Base-by-base conservation (phyloP, 2,888 invertebrate genomes). In the Drosophila cognata region DNA sequence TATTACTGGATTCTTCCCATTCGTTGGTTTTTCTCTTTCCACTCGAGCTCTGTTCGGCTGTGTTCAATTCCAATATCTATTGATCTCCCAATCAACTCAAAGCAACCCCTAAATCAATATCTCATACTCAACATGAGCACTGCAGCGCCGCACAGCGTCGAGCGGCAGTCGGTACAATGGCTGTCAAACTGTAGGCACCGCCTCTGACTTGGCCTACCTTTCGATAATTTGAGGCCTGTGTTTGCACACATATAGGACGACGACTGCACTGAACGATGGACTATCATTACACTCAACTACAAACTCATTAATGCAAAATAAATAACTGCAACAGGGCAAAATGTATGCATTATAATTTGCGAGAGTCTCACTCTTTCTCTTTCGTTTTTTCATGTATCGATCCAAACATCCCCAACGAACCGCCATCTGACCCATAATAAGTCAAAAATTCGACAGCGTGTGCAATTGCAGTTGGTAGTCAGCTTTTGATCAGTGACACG, bases 231-330 rank as follows among this genome's bases (percentile, higher is more conserved):
- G 48, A 46, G 46, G 56, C 41, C 48, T 61, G 58, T 60, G 41
- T 35, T 28, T 38, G 16, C 28, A 67, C 28, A 16, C 58, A 77
- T 58, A 56, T 82, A 73, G 73, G 71, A 48, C 84, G 83, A 59
- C 57, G 64, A 70, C 31, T 64, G 25, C 57, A 29, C 10, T 61
- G 63, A 21, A 36, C 61, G 38, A 38, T 58, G 70, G 57, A 43
- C 64, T 75, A 63, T 89, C 43, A 89, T 90, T 86, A 88, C 73
- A 67, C 82, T 82, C 88, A 87, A 88, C 85, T 88, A 89, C 85
- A 84, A 89, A 88, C 85, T 85, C 82, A 85, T 85, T 85, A 84
- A 74, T 73, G 80, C 82, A 85, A 85, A 85, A 89, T 85, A 79
- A 85, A 85, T 88, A 85, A 89, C 76, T 79, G 70, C 67, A 77